Base-by-base conservation (phyloP, 53 echinoderm and acorn worm species). In the Actinopyga echinites region DNA sequence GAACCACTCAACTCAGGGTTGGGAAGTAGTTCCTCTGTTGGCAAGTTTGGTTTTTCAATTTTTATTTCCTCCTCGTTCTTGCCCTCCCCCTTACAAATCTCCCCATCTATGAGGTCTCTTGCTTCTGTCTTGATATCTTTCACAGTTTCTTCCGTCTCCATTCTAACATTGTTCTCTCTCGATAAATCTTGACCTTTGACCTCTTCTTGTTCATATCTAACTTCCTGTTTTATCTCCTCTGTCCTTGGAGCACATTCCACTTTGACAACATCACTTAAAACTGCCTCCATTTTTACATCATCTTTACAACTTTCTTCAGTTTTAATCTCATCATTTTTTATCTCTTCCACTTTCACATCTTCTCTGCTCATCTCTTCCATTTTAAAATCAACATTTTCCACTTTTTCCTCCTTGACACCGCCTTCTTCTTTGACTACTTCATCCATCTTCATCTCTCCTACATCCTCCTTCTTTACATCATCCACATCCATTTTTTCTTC, bases 291-390 rank as follows among this genome's bases (percentile, higher is more conserved):
- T 37, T 75, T 88, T 31, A 56, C 53, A 45, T 87, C 82, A 29
- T 79, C 30, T 64, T 63, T 31, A 34, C 44, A 59, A 37, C 74
- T 55, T 68, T 65, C 81, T 23, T n/a, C 42, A 23, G 23, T 42
- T 21, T 38, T 71, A 20, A 23, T 31, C 56, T 79, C 79, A 26
- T 53, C 30, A 5, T 57, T 79, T 10, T 20, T 52, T 15, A 74
- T 54, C 42, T 38, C 77, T 83, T 88, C 84, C 66, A 84, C 78
- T 78, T 89, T 78, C 4, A 85, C 74, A 31, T 69, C 74, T 8
- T 34, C 71, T 42, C 40, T 44, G 40, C 25, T 42, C n/a, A 71
- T 2, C 53, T 84, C 89, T 10, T 83, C 69, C 42, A 79, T 75
- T 82, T 57, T 89, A 66, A 64, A 55, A 52, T 91, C 86, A 38